These are phyloP conservation scores for Semotilus atromaculatus DNA, from an alignment of 2,797 vertebrate species.

Conservation along the genomic window DNA sequence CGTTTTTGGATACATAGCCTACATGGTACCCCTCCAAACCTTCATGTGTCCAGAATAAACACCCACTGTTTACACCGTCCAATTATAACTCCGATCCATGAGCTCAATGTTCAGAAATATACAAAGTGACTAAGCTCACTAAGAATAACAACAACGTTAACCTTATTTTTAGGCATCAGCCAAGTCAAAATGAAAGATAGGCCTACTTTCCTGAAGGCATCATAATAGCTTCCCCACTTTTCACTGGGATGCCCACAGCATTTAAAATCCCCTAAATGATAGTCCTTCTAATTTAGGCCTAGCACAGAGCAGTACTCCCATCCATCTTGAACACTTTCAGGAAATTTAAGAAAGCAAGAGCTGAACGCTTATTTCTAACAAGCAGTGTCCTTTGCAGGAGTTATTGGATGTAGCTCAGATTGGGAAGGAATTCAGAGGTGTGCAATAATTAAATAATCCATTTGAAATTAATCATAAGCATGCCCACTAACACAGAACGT, in stretches of 20 bases:
- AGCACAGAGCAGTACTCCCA: background rate
- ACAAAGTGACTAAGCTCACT: background rate
- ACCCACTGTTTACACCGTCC: constrained; percentile 7
- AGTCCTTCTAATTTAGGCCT: background rate
- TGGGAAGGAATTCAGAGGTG: background rate
- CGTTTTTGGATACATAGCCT: background rate
- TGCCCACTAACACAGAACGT: too few relatives aligned
- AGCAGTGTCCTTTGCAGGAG: background rate
- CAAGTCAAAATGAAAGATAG: background rate
- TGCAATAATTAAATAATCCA: background rate
- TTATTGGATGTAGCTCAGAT: background rate
- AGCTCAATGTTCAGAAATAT: constrained; percentile 23
- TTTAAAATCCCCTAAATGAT: background rate
- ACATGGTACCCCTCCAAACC: background rate
- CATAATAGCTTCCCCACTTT: background rate
- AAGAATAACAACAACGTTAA: constrained; percentile 13
- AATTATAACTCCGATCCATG: constrained; percentile 43
- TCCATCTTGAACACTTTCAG: background rate
- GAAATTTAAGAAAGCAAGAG: background rate
- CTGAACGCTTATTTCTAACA: background rate
- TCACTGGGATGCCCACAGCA: background rate
- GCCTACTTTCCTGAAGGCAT: constrained; percentile 20
- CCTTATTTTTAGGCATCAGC: background rate
- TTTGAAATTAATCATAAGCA: background rate
- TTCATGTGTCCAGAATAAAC: constrained; percentile 18